Percentiles rank a stretch among this genome's conserved stretches.
Conservation (phyloP, 2,797 vertebrate genomes). For the Crypturellus tataupa region DNA sequence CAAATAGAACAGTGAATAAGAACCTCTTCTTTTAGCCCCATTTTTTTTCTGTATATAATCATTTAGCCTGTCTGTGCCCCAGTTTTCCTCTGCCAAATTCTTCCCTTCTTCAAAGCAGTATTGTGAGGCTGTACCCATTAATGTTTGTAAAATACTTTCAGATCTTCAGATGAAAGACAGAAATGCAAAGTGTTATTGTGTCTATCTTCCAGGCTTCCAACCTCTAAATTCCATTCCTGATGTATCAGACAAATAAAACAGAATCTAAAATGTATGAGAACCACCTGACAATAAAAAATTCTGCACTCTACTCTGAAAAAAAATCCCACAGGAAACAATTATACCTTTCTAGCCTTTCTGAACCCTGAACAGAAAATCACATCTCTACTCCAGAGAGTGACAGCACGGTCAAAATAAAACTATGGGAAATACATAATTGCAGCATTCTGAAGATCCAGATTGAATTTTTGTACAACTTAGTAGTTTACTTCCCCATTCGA, state of each 20-base stretch:
- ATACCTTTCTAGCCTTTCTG: conserved; percentile 24
- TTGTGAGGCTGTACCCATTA: background rate
- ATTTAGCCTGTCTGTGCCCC: background rate
- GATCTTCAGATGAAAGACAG: background rate
- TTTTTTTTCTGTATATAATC: background rate
- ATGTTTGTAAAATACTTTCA: background rate
- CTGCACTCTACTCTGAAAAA: background rate
- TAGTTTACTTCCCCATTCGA: background rate
- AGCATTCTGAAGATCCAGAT: background rate
- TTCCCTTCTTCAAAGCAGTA: background rate
- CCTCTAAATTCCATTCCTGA: background rate
- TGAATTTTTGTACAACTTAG: background rate
- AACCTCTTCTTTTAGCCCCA: background rate
- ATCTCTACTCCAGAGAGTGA: background rate
- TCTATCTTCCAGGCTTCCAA: background rate
- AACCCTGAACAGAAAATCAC: conserved; percentile 6
- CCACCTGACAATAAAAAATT: conserved; percentile 17
- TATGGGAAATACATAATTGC: background rate
- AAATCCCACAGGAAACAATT: conserved; percentile 50
- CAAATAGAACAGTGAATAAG: background rate
- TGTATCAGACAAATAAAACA: conserved; percentile 35
- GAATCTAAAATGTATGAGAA: conserved; percentile 10
- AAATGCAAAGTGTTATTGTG: conserved; percentile 6
- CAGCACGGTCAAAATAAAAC: background rate
- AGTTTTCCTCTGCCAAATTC: background rate